Conservation (phyloP, 2,888 invertebrate species). For the Aphelenchoides bicaudatus region DNA sequence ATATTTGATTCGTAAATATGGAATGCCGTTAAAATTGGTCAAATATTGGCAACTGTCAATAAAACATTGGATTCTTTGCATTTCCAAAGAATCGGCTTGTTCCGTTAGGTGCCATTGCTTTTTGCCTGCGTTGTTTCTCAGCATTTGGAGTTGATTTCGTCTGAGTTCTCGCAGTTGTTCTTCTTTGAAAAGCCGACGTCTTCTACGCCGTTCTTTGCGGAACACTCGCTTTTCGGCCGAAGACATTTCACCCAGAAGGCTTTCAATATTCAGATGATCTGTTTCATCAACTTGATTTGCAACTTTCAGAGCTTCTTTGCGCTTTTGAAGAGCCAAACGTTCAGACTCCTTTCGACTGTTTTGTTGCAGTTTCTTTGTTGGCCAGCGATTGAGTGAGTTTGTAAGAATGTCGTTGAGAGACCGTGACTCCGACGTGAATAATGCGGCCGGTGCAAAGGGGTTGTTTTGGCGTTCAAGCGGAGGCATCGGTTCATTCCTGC, state of each 20-base stretch:
- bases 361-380: background rate
- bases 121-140: background rate
- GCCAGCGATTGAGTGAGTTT: conserved; percentile 11
- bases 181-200: conserved; percentile 14
- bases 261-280: background rate
- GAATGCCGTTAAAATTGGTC: too few species aligned
- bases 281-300: conserved; percentile 10
- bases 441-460: conserved; percentile 10
- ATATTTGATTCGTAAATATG: too few species aligned
- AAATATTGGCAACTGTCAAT: too few species aligned
- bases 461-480: conserved; percentile 11
- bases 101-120: background rate
- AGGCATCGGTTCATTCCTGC: conserved; percentile 2
- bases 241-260: background rate
- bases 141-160: background rate
- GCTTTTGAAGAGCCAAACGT: conserved; percentile 4
- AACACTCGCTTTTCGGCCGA: conserved; percentile 11
- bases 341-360: conserved; percentile 1
- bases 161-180: conserved; percentile 8
- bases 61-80: too few species aligned
- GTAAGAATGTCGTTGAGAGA: conserved; percentile 10
- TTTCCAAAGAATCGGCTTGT: background rate
- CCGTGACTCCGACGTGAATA: conserved; percentile 18
- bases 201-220: conserved; percentile 8
- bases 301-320: background rate